Base-by-base conservation (phyloP, 2,888 invertebrate species). In the Xanthia togata region DNA sequence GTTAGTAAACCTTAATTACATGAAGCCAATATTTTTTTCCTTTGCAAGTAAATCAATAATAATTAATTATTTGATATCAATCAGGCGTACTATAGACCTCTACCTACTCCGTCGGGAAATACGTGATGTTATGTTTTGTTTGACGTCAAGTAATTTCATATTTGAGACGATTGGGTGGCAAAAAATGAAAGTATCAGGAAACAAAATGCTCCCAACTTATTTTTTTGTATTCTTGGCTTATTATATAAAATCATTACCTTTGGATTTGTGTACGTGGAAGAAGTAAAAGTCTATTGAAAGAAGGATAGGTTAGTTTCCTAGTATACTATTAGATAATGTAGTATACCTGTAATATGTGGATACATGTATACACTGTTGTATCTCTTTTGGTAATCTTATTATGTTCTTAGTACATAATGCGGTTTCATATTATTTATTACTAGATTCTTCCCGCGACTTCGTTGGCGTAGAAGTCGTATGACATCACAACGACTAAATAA, bases 341-440 rank as follows among this genome's bases (percentile, higher is more conserved):
- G 8, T 35, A 44, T 31, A n/a, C 20, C 20, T 20, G n/a, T n/a
- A n/a, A n/a, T n/a, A n/a, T n/a, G n/a, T n/a, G n/a, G n/a, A n/a
- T n/a, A n/a, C n/a, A n/a, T n/a, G n/a, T n/a, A n/a, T n/a, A n/a
- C 6, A 60, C 2, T 31, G 17, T 20, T 12, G 35, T 38, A 35
- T 1, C 8, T 26, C 23, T 62, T 78, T 57, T 26, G 55, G 20
- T 57, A n/a, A 70, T 47, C 31, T 4, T 35, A 44, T 62, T 44
- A n/a, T 4, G 31, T 31, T 0, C 44, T n/a, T n/a, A 74, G 26
- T 55, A 63, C 55, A 44, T 20, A 41, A n/a, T 26, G 14, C 44
- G 14, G 26, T 75, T 59, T n/a, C 26, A 31, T 50, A 47, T 74
- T 2, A 73, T 44, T 70, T 44, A 72, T 55, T 63, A n/a, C 11